A percentile compares a stretch with the other conserved stretches of the same genome.
These are phyloP conservation scores for Euura lappo DNA, from an alignment of 1,140 invertebrate species.

Conservation along the genomic window DNA sequence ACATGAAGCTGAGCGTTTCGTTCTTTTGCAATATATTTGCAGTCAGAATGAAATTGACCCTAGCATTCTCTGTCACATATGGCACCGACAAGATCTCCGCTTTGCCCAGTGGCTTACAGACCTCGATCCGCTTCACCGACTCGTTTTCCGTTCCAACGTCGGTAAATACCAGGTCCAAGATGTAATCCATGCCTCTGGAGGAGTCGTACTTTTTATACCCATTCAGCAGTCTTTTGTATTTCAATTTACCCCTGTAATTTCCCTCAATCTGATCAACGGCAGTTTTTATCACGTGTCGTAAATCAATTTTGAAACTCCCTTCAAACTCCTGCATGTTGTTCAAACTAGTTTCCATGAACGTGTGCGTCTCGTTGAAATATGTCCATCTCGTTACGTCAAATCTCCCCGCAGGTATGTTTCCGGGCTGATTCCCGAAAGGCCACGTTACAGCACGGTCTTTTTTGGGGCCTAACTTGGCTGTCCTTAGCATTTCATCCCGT, in stretches of 20 bases:
- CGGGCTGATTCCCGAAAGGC: slow-evolving; percentile 80
- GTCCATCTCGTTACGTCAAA: slow-evolving; percentile 88
- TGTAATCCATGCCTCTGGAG: slow-evolving; percentile 87
- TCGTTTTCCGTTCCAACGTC: slow-evolving; percentile 49
- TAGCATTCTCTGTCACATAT: slow-evolving; percentile 88
- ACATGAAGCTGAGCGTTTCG: slow-evolving; percentile 69
- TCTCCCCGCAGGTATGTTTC: slow-evolving; percentile 72
- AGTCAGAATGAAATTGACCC: slow-evolving; percentile 78
- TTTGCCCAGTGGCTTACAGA: slow-evolving; percentile 80
- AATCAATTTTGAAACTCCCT: slow-evolving; percentile 70
- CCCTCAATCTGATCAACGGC: slow-evolving; percentile 64
- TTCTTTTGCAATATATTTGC: slow-evolving; percentile 62
- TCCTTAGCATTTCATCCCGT: slow-evolving; percentile 53
- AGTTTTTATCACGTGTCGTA: slow-evolving; percentile 69
- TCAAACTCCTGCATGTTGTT: slow-evolving; percentile 63
- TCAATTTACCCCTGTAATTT: slow-evolving; percentile 63
- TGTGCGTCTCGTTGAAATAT: slow-evolving; percentile 83
- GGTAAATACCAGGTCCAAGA: slow-evolving; percentile 74
- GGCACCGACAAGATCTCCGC: slow-evolving; percentile 87
- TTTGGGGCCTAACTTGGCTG: slow-evolving; percentile 53
- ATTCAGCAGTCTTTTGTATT: slow-evolving; percentile 71
- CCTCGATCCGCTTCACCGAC: slow-evolving; percentile 65
- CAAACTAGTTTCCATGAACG: slow-evolving; percentile 77
- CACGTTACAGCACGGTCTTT: slow-evolving; percentile 67
- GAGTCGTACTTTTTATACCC: slow-evolving; percentile 88